Percentiles rank a stretch among this genome's conserved stretches.
These are phyloP conservation scores for Gastrophysa polygoni DNA, from an alignment of 2,888 invertebrate species.

Conservation along the genomic window DNA sequence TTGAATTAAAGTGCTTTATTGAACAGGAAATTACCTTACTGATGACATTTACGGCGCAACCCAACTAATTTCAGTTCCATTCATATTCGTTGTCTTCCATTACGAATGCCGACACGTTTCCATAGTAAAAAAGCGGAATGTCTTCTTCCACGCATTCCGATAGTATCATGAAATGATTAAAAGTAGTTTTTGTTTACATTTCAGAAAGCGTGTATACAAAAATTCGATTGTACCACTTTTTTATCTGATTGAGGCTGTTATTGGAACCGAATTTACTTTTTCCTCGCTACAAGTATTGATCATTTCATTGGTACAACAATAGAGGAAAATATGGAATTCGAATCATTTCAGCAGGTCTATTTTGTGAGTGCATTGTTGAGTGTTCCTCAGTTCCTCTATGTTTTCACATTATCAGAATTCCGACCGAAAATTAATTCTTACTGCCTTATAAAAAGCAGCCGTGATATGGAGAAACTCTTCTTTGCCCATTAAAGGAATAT, in stretches of 20 bases:
- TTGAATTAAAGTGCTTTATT: constrained; percentile 24
- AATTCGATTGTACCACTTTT: constrained; percentile 16
- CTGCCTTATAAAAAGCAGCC: too few relatives aligned
- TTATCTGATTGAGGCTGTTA: constrained; percentile 5
- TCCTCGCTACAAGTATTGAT: not conserved
- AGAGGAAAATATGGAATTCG: constrained; percentile 14
- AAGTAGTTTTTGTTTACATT: constrained; percentile 12
- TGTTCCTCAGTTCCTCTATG: not conserved
- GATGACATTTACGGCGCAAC: constrained; percentile 25
- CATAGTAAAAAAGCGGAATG: constrained; percentile 18
- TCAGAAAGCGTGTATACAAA: constrained; percentile 1
- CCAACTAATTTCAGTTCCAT: constrained; percentile 22
- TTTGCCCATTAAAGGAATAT: too few relatives aligned
- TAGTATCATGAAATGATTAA: constrained; percentile 24
- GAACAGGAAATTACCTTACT: constrained; percentile 20
- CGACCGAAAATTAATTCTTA: too few relatives aligned
- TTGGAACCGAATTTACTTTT: constrained; percentile 6
- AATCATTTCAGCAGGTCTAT: not conserved
- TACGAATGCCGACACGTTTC: constrained; percentile 25
- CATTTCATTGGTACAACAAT: constrained; percentile 9
- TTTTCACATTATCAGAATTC: too few relatives aligned
- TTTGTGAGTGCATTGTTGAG: not conserved
- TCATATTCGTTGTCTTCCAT: constrained; percentile 23
- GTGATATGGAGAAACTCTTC: too few relatives aligned
- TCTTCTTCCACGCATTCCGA: constrained; percentile 17